Conservation (phyloP, 2,888 invertebrate species). For the Dendrolimus pini region DNA sequence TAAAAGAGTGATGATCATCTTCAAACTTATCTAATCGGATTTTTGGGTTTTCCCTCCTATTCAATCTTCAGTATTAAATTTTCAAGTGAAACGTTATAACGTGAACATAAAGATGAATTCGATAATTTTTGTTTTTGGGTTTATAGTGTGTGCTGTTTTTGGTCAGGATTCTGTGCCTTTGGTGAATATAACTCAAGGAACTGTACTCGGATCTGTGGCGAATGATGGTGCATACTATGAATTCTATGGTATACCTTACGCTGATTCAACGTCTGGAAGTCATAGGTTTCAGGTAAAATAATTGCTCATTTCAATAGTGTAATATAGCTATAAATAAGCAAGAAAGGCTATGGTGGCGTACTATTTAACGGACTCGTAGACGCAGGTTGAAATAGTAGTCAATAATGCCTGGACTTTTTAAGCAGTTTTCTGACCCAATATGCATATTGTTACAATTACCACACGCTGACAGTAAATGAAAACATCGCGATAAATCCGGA, state of each 20-base stretch:
- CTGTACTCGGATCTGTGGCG: slow-evolving; percentile 37
- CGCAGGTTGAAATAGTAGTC: too few species aligned
- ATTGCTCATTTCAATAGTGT: not conserved
- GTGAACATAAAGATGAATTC: not conserved
- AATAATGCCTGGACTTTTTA: too few species aligned
- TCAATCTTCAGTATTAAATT: not conserved
- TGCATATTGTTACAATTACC: too few species aligned
- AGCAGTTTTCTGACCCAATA: too few species aligned
- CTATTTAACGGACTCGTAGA: too few species aligned
- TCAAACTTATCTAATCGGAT: slow-evolving; percentile 21
- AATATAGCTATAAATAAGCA: too few species aligned
- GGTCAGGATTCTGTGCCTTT: slow-evolving; percentile 12
- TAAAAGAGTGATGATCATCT: slow-evolving; percentile 3
- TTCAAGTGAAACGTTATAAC: not conserved
- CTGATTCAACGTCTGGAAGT: slow-evolving; percentile 51
- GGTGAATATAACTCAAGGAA: slow-evolving; percentile 44
- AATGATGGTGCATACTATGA: slow-evolving; percentile 36
- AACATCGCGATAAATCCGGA: too few species aligned
- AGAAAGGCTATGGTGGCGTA: too few species aligned
- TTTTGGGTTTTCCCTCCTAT: slow-evolving; percentile 7
- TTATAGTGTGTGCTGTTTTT: not conserved
- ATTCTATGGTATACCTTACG: slow-evolving; percentile 61
- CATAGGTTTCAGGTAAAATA: slow-evolving; percentile 53
- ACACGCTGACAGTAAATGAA: too few species aligned
- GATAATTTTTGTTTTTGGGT: not conserved